phyloP scores from a whole-genome alignment of 2,797 vertebrate species.

The Premnoplex brunnescens region DNA sequence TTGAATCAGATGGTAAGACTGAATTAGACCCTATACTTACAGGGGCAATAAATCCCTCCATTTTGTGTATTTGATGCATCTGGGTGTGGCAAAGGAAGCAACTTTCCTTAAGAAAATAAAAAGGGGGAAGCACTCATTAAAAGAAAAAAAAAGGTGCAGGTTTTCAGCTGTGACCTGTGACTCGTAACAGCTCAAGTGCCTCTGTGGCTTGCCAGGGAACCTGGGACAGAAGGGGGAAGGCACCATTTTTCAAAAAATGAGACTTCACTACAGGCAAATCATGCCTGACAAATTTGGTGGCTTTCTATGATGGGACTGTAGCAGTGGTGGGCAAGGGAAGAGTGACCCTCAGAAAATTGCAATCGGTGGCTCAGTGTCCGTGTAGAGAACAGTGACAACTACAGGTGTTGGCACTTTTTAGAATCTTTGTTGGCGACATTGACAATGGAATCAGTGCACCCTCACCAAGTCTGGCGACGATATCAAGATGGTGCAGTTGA shows the following conservation, averaged over 20 bases:
- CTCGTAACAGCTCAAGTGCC: background rate
- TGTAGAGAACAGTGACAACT: background rate
- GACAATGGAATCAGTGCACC: background rate
- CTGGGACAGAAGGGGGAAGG: background rate
- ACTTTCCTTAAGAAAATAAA: background rate
- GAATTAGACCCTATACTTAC: background rate
- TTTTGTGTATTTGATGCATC: background rate
- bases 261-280: background rate
- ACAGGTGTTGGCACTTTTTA: background rate
- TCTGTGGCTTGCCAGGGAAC: background rate
- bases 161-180: background rate
- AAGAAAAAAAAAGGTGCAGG: background rate
- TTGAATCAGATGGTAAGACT: background rate
- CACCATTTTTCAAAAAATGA: background rate
- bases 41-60: background rate
- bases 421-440: fast-evolving
- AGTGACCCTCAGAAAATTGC: background rate
- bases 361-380: background rate
- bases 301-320: background rate
- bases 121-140: background rate
- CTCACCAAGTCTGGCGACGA: background rate
- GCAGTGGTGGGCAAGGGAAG: background rate
- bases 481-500: background rate
- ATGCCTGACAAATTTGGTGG: background rate
- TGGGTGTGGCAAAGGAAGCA: background rate